These are phyloP conservation scores for Brenthis daphne DNA, from an alignment of 2,888 invertebrate species.

Conservation along the genomic window DNA sequence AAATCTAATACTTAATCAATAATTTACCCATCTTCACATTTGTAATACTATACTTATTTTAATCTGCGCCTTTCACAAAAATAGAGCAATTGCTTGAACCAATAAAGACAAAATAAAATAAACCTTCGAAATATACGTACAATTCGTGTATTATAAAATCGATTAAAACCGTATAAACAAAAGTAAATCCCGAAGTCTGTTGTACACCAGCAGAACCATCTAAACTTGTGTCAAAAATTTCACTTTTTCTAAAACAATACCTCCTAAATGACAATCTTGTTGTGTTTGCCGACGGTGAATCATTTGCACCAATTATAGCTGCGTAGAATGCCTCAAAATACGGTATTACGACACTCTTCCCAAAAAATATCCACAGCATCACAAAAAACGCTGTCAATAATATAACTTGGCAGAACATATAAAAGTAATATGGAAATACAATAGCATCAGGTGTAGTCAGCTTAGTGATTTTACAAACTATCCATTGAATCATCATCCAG, in stretches of 20 bases:
- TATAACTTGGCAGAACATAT: slow-evolving; percentile 68
- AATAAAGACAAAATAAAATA: not conserved
- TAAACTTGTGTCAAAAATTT: slow-evolving; percentile 60
- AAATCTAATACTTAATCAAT: too few relatives aligned
- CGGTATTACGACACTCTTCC: slow-evolving; percentile 54
- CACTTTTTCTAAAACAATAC: slow-evolving; percentile 71
- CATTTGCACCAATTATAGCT: slow-evolving; percentile 40
- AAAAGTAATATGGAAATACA: slow-evolving; percentile 70
- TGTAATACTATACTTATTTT: too few relatives aligned
- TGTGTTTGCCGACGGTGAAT: slow-evolving; percentile 19
- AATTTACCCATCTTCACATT: too few relatives aligned
- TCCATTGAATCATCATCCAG: slow-evolving; percentile 70
- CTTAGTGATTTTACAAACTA: slow-evolving; percentile 65
- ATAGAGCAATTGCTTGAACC: too few relatives aligned
- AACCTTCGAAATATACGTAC: slow-evolving; percentile 27
- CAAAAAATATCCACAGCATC: slow-evolving; percentile 59
- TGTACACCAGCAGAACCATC: slow-evolving; percentile 40
- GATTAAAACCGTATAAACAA: slow-evolving; percentile 32
- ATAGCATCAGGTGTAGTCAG: slow-evolving; percentile 64
- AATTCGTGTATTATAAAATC: slow-evolving; percentile 39
- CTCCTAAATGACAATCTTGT: slow-evolving; percentile 56
- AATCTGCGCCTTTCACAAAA: too few relatives aligned
- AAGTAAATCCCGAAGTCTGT: slow-evolving; percentile 21
- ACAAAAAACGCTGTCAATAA: slow-evolving; percentile 54
- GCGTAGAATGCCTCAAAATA: slow-evolving; percentile 53